These are phyloP conservation scores for Mellivora capensis DNA, from an alignment of 2,113 vertebrate species.

Conservation along the genomic window DNA sequence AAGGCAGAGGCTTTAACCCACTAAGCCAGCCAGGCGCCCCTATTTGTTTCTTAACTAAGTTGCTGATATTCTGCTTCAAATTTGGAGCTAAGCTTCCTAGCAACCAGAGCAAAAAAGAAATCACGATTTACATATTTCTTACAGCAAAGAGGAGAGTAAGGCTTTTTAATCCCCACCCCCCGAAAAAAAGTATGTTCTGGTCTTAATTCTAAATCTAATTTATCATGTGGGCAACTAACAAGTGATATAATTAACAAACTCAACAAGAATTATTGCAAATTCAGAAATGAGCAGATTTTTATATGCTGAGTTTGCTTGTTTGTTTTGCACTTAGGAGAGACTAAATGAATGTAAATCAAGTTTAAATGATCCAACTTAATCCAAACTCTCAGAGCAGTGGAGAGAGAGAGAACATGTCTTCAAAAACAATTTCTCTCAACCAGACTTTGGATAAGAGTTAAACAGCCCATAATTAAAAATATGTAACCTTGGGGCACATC, in stretches of 20 bases:
- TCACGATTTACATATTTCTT: background rate
- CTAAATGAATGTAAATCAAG: background rate
- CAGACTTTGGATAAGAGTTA: background rate
- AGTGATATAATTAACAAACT: background rate
- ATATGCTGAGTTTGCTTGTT: background rate
- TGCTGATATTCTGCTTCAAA: background rate
- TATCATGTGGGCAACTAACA: background rate
- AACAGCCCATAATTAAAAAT: background rate
- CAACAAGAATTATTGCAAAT: background rate
- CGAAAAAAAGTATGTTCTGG: background rate
- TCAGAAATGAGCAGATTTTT: conserved; percentile 12
- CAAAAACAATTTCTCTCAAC: background rate
- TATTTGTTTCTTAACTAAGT: background rate
- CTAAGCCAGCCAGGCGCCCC: too few species aligned
- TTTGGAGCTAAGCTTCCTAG: background rate
- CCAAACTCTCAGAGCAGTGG: background rate
- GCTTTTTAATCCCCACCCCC: background rate
- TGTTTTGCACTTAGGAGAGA: background rate
- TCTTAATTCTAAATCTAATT: background rate
- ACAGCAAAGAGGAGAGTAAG: background rate
- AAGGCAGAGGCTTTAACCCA: too few species aligned
- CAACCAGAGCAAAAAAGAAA: background rate
- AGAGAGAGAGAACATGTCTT: background rate
- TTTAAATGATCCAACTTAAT: background rate
- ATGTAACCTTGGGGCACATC: background rate